Conservation (phyloP, 2,797 vertebrate genomes). For the Danio aesculapii region DNA sequence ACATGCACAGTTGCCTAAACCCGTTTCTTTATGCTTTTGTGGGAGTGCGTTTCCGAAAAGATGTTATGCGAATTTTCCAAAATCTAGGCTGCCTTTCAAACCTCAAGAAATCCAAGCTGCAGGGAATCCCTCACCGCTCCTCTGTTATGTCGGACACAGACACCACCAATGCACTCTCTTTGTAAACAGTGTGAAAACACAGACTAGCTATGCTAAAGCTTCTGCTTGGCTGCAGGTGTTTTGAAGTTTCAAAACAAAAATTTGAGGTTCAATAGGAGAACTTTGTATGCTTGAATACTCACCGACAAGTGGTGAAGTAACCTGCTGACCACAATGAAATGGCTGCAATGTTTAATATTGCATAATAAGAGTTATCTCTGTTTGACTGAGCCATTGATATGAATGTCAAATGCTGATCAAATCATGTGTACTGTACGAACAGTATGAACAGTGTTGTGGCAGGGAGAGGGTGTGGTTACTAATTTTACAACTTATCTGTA, state of each 20-base stretch:
- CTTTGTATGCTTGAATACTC: conserved; percentile 19
- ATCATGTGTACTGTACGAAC: not conserved
- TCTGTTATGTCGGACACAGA: conserved; percentile 78
- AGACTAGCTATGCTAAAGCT: not conserved
- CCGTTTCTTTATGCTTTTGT: conserved; percentile 89
- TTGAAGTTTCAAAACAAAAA: conserved; percentile 11
- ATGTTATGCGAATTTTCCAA: conserved; percentile 73
- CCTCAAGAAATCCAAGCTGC: conserved; percentile 60
- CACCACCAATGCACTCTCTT: conserved; percentile 76
- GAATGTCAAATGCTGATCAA: conserved; percentile 15
- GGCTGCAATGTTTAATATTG: not conserved
- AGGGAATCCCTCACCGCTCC: conserved; percentile 65
- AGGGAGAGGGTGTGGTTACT: not conserved
- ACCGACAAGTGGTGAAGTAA: not conserved
- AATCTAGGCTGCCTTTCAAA: conserved; percentile 49
- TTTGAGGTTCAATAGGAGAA: not conserved
- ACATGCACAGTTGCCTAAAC: conserved; percentile 89
- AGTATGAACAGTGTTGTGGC: not conserved
- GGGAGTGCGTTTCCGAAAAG: conserved; percentile 83
- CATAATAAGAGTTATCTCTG: conserved; percentile 20
- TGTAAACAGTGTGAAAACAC: conserved; percentile 63
- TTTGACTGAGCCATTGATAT: conserved; percentile 6
- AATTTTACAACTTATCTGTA: not conserved
- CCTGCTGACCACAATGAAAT: not conserved
- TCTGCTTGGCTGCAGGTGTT: conserved; percentile 30